Evolutionary conservation across 2,888 invertebrate genomes (phyloP), one percentile per base, ranked within the genome.

Genomic region (Vanessa cardui): DNA sequence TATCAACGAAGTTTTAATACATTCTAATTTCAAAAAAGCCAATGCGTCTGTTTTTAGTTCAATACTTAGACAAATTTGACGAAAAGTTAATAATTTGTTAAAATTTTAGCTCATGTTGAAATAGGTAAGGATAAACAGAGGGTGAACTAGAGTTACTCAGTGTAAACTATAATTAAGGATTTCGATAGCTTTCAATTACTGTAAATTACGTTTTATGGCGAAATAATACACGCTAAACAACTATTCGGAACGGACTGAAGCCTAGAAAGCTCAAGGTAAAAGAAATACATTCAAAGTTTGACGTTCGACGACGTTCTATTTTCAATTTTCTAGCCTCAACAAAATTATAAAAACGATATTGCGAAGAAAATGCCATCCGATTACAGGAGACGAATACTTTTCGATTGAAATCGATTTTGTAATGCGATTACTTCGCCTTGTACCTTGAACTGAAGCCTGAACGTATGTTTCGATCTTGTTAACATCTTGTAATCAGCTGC

Each of bases 391-490:
- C 61, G 50, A 66, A 56, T 49, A 44, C 61, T 62, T 67, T 62
- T 58, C 64, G 56, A 70, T 67, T 67, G 56, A 64, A 46, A 64
- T 70, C 70, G 70, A 64, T 67, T 61, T 67, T 64, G 58, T 64
- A 58, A 67, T 56, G 61, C 58, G 63, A 64, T 70, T 67, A 67
- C 62, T 49, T 26, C 9, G 52, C 49, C 31, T 62, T 67, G 61
- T 54, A 39, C 56, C 39, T 56, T 60, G 65, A 62, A 67, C 44
- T 52, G 62, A 59, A 63, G 62, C 50, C 62, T 54, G 33, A 60
- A 46, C n/a, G 60, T 61, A 54, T 26, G 61, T 66, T 54, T 12
- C 45, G 58, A 66, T 66, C 66, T 66, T 66, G 65, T 66, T 65
- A 66, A 54, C 54, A 56, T 56, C 66, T 66, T 66, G 52, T 66